Conservation (phyloP, 2,888 invertebrate genomes). For the Oxytorus armatus region DNA sequence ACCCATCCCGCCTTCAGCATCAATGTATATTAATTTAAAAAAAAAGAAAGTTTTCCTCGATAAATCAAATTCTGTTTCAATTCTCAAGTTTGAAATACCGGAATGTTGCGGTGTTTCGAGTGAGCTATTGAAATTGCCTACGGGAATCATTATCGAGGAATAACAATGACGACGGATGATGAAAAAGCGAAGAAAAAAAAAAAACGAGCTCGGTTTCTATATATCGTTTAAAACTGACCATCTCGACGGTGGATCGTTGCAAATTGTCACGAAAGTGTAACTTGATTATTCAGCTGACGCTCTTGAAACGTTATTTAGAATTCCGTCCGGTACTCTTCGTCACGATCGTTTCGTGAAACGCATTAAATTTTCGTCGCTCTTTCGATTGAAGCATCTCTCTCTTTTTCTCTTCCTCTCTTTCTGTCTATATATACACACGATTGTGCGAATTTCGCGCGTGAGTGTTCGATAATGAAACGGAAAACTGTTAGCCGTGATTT, state of each 20-base stretch:
- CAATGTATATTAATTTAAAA: no score
- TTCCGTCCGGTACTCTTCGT: slow-evolving; percentile 46
- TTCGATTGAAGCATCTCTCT: background rate
- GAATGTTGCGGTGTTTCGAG: no score
- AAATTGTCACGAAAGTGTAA: slow-evolving; percentile 20
- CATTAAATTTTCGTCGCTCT: slow-evolving; percentile 50
- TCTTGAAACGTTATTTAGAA: slow-evolving; percentile 42
- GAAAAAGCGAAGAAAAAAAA: no score
- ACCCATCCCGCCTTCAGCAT: no score
- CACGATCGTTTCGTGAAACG: slow-evolving; percentile 58
- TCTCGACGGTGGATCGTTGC: slow-evolving; percentile 24
- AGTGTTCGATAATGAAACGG: slow-evolving; percentile 42
- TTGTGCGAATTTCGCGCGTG: slow-evolving; percentile 7
- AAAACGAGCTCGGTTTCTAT: no score
- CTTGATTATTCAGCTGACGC: slow-evolving; percentile 38
- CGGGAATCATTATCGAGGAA: no score
- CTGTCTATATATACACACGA: background rate
- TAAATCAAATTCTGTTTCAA: no score
- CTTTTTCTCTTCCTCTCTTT: no score
- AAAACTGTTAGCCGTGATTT: slow-evolving; percentile 48
- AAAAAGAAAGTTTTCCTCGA: no score
- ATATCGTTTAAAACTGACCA: slow-evolving; percentile 47
- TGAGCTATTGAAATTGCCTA: no score
- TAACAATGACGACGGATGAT: no score
- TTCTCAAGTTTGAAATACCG: no score